Percentiles rank a stretch among this genome's conserved stretches.
phyloP scores from a whole-genome alignment of 2,797 vertebrate genomes.

The Lithobates sylvaticus region DNA sequence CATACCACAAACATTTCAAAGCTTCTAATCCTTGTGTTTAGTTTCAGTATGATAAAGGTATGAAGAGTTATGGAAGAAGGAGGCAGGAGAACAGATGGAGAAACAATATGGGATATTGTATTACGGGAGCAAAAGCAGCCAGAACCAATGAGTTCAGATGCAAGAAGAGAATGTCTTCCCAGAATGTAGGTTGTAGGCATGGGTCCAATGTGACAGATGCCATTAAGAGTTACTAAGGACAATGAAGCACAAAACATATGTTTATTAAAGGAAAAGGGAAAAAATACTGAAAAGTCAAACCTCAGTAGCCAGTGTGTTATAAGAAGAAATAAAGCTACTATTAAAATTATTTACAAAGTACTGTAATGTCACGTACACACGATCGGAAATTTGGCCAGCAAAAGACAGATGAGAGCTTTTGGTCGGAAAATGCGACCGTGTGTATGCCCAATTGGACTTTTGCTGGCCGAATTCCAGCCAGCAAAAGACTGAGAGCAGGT shows the following conservation, averaged over 20 bases:
- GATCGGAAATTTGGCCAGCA: too few relatives aligned
- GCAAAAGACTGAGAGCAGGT: too few relatives aligned
- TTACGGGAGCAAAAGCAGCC: slow-evolving; percentile 49
- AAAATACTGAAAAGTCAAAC: not conserved
- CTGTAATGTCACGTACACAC: too few relatives aligned
- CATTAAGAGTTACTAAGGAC: slow-evolving; percentile 50
- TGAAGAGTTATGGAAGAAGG: slow-evolving; percentile 10
- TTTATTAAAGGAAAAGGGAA: slow-evolving; percentile 6
- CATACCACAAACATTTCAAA: not conserved
- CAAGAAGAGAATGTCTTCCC: slow-evolving; percentile 35
- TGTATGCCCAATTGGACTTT: too few relatives aligned
- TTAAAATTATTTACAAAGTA: not conserved
- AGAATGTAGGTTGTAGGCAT: slow-evolving; percentile 40
- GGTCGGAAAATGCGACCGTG: too few relatives aligned
- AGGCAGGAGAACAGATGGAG: slow-evolving; percentile 47
- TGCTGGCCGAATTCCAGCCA: too few relatives aligned
- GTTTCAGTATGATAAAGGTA: slow-evolving; percentile 18
- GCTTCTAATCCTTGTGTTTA: slow-evolving; percentile 16
- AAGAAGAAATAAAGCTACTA: not conserved
- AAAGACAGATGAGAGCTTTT: too few relatives aligned
- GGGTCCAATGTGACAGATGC: slow-evolving; percentile 55
- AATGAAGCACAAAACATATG: slow-evolving; percentile 52
- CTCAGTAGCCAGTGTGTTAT: not conserved
- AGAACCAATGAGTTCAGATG: slow-evolving; percentile 51
- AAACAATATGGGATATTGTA: slow-evolving; percentile 51